Evolutionary conservation across 1,140 invertebrate species (phyloP).

Genomic region (Antheraea pernyi): DNA sequence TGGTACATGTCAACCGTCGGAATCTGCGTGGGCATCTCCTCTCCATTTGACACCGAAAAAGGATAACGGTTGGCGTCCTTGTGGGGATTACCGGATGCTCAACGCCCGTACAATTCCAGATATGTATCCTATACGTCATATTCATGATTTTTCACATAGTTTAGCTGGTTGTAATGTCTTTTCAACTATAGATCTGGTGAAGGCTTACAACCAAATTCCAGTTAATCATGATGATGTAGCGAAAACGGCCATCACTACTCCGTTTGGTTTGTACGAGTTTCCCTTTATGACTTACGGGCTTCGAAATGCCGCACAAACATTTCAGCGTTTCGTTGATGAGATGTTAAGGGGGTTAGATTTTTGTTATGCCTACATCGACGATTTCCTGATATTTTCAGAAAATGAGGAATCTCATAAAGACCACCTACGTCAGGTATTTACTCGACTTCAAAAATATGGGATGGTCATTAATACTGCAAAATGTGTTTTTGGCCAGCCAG

Average conservation of each 20-base stretch:
- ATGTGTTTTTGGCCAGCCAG: too few species aligned
- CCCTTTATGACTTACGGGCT: constrained; percentile 46
- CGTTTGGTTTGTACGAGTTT: constrained; percentile 47
- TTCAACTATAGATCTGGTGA: too few species aligned
- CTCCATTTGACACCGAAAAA: constrained; percentile 68
- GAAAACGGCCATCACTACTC: constrained; percentile 60
- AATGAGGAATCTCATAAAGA: too few species aligned
- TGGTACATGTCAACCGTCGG: constrained; percentile 38
- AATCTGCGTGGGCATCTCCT: constrained; percentile 56
- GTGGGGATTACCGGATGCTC: constrained; percentile 43
- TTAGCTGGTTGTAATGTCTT: constrained; percentile 21
- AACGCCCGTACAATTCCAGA: constrained; percentile 56
- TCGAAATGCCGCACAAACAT: constrained; percentile 27
- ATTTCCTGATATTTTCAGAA: constrained; percentile 69
- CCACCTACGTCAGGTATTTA: constrained; percentile 39
- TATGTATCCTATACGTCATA: constrained; percentile 56
- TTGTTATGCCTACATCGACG: constrained; percentile 74
- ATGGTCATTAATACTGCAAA: constrained; percentile 43
- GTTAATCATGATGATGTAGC: constrained; percentile 50
- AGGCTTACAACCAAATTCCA: too few species aligned
- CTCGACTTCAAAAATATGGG: constrained; percentile 35
- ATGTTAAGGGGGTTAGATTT: constrained; percentile 39
- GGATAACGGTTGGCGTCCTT: constrained; percentile 55
- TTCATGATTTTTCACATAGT: constrained; percentile 42
- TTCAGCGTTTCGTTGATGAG: constrained; percentile 38